Evolutionary conservation across 2,797 vertebrate species (phyloP), one percentile per base, ranked within the genome.

Genomic region (Glyptemys insculpta): DNA sequence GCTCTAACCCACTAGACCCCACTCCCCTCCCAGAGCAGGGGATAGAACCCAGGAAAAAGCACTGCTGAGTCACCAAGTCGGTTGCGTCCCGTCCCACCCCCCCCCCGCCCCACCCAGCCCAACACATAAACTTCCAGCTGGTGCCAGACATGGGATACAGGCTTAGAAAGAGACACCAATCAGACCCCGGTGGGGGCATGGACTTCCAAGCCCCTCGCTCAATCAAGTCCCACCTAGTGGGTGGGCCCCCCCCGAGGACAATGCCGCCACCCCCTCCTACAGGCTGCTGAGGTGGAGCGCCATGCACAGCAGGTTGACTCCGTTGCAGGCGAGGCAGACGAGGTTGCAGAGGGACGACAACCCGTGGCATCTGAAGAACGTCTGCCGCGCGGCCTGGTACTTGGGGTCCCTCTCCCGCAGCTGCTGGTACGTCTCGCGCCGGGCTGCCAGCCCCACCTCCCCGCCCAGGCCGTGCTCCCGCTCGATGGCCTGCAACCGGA

Each of bases 371-470:
- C 94, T 97, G 62, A 98, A 97, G 92, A 99, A 99, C 12, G 59
- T 96, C 52, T 90, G 95, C 76, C 97, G 98, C 83, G 95, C 96
- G 29, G 92, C 96, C 84, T 65, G 97, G 97, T 99, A 99, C 95
- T 99, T 99, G 83, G 99, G 98, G 96, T 99, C 99, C 96, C 98
- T 98, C 86, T 98, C 98, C 82, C 96, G 98, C n/a, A 99, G 98
- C 86, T 98, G 99, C 54, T 96, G 91, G 41, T 99, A 99, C 18
- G 62, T 98, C 47, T 99, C 99, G 27, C 90, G 98, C 3, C 98
- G 97, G 87, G 97, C 97, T 56, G 96, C 92, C 72, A 98, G 74
- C 0, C 99, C 98, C 1, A 99, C 96, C 87, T 99, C 98, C 53
- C 97, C 87, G 1, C 99, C 99, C 18, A 99, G 97, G 44, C 98